Evolutionary conservation across 92 coral and sea anemone genomes (phyloP).

Genomic region (Chrysogorgia sp.): DNA sequence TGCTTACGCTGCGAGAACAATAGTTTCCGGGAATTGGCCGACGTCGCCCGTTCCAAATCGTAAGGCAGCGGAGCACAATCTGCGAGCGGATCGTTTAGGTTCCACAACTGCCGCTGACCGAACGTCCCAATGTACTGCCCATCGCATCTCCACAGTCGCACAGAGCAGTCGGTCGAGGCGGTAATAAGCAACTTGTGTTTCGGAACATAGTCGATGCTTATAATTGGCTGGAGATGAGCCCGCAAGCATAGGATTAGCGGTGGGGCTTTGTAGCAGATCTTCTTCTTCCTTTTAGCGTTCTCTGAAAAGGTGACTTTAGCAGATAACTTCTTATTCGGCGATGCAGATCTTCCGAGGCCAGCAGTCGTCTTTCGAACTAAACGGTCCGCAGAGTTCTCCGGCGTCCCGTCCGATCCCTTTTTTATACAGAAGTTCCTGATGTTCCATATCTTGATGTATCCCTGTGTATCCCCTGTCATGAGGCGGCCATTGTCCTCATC

Average conservation of each 20-base stretch:
- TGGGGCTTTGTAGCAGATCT: constrained; percentile 62
- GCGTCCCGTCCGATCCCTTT: background rate
- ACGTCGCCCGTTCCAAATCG: constrained; percentile 84
- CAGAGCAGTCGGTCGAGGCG: constrained; percentile 86
- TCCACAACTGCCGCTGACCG: constrained; percentile 85
- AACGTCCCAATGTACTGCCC: constrained; percentile 93
- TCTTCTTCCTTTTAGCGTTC: background rate
- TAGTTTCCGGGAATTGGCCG: constrained; percentile 77
- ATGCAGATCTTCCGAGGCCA: background rate
- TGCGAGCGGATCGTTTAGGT: constrained; percentile 55
- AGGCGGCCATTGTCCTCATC: constrained; percentile 71
- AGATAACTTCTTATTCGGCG: background rate
- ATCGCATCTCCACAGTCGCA: constrained; percentile 78
- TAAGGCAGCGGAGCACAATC: constrained; percentile 60
- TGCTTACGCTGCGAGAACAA: constrained; percentile 60
- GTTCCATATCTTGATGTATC: constrained; percentile 68
- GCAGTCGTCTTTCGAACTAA: background rate
- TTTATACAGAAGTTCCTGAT: constrained; percentile 21
- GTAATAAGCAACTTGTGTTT: constrained; percentile 69
- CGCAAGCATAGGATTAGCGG: constrained; percentile 70
- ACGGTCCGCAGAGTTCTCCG: background rate
- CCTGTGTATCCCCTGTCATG: constrained; percentile 86
- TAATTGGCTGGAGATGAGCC: constrained; percentile 75
- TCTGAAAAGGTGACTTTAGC: constrained; percentile 5
- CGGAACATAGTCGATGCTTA: constrained; percentile 78